These are phyloP conservation scores for Xiphophorus maculatus DNA, from an alignment of 2,113 vertebrate species.

Conservation along the genomic window DNA sequence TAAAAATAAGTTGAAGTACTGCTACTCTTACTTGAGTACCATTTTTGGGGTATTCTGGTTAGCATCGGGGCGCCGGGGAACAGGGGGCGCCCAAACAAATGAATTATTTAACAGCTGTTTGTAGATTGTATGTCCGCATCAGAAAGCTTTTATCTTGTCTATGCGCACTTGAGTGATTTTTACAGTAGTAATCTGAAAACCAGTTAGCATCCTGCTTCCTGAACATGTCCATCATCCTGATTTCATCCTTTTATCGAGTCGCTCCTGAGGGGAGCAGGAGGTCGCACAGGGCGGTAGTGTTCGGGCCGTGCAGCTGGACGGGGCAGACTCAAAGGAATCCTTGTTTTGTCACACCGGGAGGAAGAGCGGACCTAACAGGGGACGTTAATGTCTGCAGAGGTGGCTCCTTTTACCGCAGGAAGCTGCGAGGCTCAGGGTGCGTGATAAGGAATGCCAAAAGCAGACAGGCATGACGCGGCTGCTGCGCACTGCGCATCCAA, in stretches of 20 bases:
- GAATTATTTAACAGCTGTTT: no score
- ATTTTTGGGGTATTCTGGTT: no score
- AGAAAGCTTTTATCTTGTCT: no score
- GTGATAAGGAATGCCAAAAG: constrained; percentile 61
- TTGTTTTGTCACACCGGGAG: constrained; percentile 76
- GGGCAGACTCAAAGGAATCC: constrained; percentile 77
- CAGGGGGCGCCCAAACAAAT: no score
- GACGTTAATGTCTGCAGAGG: constrained; percentile 75
- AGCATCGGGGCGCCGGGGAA: no score
- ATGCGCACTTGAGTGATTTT: no score
- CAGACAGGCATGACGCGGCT: constrained; percentile 27
- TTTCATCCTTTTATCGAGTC: constrained; percentile 49
- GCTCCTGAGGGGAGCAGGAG: constrained; percentile 61
- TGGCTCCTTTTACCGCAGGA: constrained; percentile 72
- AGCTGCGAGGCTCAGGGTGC: constrained; percentile 65
- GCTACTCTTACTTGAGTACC: no score
- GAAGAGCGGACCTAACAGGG: constrained; percentile 76
- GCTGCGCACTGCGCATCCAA: constrained; percentile 30
- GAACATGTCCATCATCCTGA: constrained; percentile 46
- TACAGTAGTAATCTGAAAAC: not conserved
- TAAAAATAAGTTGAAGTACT: no score
- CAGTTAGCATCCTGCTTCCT: constrained; percentile 2
- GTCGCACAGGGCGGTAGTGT: constrained; percentile 79
- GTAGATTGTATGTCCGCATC: no score
- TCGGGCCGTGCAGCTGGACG: constrained; percentile 80